Evolutionary conservation across 2,797 vertebrate genomes (phyloP).

Genomic region (Okamejei kenojei): DNA sequence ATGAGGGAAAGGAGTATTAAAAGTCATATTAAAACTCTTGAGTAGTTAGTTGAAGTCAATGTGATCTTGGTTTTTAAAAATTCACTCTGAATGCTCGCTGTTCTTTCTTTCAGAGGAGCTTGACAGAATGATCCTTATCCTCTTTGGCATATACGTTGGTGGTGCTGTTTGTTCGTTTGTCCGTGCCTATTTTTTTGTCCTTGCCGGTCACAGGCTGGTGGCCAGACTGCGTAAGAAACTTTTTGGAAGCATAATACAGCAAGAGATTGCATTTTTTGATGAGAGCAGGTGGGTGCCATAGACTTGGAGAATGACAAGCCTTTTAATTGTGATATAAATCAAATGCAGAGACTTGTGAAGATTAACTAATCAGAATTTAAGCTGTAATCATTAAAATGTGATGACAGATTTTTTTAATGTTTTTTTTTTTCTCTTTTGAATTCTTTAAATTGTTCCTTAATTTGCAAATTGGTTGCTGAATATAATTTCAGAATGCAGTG

Average conservation of each 20-base stretch:
- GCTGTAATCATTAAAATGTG: neutral
- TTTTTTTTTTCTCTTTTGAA: neutral
- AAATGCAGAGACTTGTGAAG: neutral
- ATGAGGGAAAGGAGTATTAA: neutral
- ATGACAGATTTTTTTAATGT: neutral
- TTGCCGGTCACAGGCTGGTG: conserved; percentile 37
- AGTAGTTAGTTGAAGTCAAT: neutral
- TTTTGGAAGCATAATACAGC: conserved; percentile 25
- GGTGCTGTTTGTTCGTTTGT: conserved; percentile 39
- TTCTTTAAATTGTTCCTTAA: neutral
- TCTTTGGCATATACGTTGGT: conserved; percentile 37
- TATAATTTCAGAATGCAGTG: neutral
- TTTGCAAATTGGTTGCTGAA: neutral
- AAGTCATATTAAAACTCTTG: neutral
- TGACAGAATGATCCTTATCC: conserved; percentile 37
- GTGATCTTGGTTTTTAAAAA: neutral
- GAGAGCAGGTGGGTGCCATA: conserved; percentile 37
- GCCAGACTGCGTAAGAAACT: conserved; percentile 35
- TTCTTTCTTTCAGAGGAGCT: conserved; percentile 34
- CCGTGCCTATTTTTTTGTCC: conserved; percentile 33
- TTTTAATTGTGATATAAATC: conserved; percentile 1
- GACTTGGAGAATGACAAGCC: neutral
- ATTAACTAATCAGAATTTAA: neutral
- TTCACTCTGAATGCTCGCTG: neutral
- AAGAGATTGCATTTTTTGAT: conserved; percentile 38